These are phyloP conservation scores for Cebus imitator DNA, from an alignment of 2,113 vertebrate genomes.

Conservation along the genomic window DNA sequence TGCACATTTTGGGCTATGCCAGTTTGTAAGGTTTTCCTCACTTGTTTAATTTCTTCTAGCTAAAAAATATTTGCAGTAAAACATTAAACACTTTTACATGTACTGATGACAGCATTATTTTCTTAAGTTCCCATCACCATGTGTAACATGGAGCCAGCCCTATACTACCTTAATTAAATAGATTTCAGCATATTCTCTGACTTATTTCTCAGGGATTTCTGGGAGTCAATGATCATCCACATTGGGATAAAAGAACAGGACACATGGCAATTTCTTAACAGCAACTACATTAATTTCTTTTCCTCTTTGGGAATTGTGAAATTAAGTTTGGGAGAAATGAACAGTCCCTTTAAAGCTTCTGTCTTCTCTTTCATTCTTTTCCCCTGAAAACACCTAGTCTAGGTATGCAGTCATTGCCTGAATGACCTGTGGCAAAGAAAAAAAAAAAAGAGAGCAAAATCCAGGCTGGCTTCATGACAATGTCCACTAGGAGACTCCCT, in stretches of 20 bases:
- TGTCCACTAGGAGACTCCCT: not conserved
- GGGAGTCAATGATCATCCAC: constrained; percentile 9
- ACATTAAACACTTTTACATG: not conserved
- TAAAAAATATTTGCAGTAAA: not conserved
- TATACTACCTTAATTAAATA: constrained; percentile 5
- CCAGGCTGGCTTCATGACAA: not conserved
- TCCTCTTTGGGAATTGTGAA: constrained; percentile 59
- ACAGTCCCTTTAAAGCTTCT: not conserved
- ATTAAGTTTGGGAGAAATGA: constrained; percentile 62
- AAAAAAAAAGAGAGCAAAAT: not conserved
- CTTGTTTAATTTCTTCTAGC: not conserved
- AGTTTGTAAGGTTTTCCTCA: not conserved
- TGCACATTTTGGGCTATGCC: not conserved
- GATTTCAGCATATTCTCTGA: not conserved
- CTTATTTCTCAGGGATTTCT: not conserved
- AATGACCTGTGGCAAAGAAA: not conserved
- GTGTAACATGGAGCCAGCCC: not conserved
- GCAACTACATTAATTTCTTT: constrained; percentile 51
- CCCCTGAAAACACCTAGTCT: not conserved
- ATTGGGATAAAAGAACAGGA: not conserved
- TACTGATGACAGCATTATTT: not conserved
- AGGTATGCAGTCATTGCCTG: not conserved
- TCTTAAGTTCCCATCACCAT: not conserved
- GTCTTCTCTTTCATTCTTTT: not conserved
- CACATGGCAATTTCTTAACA: constrained; percentile 59